These are phyloP conservation scores for Rhizomys pruinosus DNA, from an alignment of 2,113 vertebrate genomes.

Conservation along the genomic window DNA sequence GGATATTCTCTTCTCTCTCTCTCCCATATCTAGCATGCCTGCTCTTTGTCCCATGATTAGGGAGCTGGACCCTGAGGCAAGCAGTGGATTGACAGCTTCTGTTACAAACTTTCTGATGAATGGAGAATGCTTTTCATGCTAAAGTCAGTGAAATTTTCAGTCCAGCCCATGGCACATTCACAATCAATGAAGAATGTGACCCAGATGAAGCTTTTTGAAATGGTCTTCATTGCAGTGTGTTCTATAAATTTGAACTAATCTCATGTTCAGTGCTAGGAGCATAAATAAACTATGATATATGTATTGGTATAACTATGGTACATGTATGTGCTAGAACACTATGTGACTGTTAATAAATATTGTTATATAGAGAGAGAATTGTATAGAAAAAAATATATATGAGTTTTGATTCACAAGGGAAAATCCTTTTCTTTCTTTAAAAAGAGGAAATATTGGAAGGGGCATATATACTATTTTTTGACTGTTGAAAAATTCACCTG, in stretches of 20 bases:
- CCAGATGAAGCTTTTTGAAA: not conserved
- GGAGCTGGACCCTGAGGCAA: not conserved
- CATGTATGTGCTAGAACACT: not conserved
- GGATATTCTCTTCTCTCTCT: too few species aligned
- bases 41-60: not conserved
- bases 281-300: not conserved
- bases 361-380: too few species aligned
- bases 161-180: not conserved
- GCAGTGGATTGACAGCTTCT: not conserved
- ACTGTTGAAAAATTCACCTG: not conserved
- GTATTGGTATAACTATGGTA: not conserved
- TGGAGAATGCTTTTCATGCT: not conserved
- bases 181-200: not conserved
- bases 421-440: too few species aligned
- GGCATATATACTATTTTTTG: not conserved
- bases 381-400: too few species aligned
- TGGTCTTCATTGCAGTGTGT: not conserved
- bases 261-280: not conserved
- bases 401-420: too few species aligned
- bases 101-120: not conserved
- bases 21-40: not conserved
- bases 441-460: too few species aligned
- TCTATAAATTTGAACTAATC: conserved; percentile 1
- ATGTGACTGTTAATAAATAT: not conserved
- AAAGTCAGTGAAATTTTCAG: not conserved